Evolutionary conservation across 2,113 vertebrate species (phyloP).

Genomic region (Cacatua alba): DNA sequence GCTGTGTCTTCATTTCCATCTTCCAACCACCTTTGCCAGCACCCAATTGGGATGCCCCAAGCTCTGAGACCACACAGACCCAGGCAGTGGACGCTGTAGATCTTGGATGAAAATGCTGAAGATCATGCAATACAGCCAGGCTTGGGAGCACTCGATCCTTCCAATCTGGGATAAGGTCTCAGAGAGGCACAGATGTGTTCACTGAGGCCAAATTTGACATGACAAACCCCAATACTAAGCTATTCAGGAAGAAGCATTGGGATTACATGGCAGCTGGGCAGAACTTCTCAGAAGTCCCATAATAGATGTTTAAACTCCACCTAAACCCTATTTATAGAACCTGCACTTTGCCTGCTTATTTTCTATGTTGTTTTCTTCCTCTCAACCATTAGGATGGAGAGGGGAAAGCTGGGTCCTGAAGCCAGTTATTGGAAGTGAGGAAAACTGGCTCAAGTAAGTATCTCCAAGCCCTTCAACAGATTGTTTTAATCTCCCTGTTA

Average conservation of each 20-base stretch:
- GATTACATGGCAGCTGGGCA: not conserved
- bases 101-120: not conserved
- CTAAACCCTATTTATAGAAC: rapidly evolving
- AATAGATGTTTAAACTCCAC: not conserved
- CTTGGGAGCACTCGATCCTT: not conserved
- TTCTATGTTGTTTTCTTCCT: not conserved
- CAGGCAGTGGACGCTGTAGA: not conserved
- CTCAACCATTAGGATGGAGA: not conserved
- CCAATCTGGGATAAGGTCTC: not conserved
- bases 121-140: rapidly evolving
- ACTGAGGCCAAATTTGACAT: not conserved
- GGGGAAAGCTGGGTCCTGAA: not conserved
- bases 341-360: not conserved
- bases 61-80: rapidly evolving
- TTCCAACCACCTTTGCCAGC: not conserved
- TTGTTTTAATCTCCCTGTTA: slow-evolving; percentile 46
- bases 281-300: not conserved
- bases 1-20: not conserved
- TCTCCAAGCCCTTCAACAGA: slow-evolving; percentile 36
- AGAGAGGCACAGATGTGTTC: not conserved
- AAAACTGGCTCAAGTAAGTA: slow-evolving; percentile 21
- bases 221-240: not conserved
- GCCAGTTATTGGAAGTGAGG: not conserved
- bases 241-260: rapidly evolving
- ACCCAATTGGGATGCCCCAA: not conserved